Evolutionary conservation across 2,888 invertebrate species (phyloP).

Genomic region (Lottia scabra): DNA sequence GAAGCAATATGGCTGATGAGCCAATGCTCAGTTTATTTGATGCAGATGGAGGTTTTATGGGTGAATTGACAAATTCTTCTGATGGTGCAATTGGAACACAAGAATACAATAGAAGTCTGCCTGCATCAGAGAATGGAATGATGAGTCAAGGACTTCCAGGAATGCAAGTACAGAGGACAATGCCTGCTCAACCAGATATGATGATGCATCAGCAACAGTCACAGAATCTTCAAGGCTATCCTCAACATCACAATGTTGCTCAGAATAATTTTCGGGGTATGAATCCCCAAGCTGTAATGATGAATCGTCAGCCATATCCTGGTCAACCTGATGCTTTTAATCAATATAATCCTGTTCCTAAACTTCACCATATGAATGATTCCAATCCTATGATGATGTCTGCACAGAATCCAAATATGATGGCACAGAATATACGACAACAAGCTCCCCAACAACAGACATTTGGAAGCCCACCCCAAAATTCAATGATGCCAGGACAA

Average conservation of each 20-base stretch:
- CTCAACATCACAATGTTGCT: conserved; percentile 17
- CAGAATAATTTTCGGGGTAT: conserved; percentile 25
- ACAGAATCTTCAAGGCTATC: conserved; percentile 24
- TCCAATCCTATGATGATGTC: conserved; percentile 22
- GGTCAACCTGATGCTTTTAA: conserved; percentile 20
- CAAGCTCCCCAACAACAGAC: conserved; percentile 39
- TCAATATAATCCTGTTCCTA: conserved; percentile 31
- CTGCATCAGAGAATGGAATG: conserved; percentile 28
- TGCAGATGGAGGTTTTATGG: conserved; percentile 53
- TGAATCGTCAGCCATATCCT: conserved; percentile 23
- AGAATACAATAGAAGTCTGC: conserved; percentile 25
- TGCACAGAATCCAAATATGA: conserved; percentile 26
- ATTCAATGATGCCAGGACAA: conserved; percentile 35
- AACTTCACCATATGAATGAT: conserved; percentile 29
- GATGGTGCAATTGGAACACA: conserved; percentile 21
- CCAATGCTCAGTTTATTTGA: conserved; percentile 59
- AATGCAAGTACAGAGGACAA: conserved; percentile 20
- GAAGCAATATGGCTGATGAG: conserved; percentile 50
- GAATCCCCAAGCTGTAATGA: conserved; percentile 20
- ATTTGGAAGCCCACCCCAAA: conserved; percentile 48
- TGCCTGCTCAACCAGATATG: conserved; percentile 19
- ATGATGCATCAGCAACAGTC: conserved; percentile 36
- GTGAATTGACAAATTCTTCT: conserved; percentile 50
- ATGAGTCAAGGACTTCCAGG: conserved; percentile 27
- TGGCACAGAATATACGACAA: conserved; percentile 27